phyloP scores from a whole-genome alignment of 2,888 invertebrate genomes.

The Ectemnius continuus region DNA sequence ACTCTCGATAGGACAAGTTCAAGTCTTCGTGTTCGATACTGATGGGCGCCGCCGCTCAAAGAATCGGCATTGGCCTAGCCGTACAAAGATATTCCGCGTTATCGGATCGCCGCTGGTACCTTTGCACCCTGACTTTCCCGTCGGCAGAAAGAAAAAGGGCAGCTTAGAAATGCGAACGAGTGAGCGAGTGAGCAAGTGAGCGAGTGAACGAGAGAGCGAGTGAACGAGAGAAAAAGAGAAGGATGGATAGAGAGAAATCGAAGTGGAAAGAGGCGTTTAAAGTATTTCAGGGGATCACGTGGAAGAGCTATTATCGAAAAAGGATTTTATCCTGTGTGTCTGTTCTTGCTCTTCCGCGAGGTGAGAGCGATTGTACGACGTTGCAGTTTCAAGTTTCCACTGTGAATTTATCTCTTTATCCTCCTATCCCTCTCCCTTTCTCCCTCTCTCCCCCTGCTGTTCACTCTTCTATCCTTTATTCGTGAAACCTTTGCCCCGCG shows the following conservation, averaged over 20 bases:
- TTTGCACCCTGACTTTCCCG: conserved; percentile 35
- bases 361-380: conserved; percentile 32
- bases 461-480: too few relatives aligned
- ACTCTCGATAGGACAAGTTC: conserved; percentile 32
- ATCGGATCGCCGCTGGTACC: conserved; percentile 49
- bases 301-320: conserved; percentile 54
- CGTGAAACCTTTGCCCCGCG: neutral
- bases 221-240: neutral
- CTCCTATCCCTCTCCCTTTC: too few relatives aligned
- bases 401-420: conserved; percentile 27
- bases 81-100: conserved; percentile 50
- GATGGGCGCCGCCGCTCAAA: conserved; percentile 40
- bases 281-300: conserved; percentile 51
- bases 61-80: conserved; percentile 41
- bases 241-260: neutral
- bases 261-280: conserved; percentile 36
- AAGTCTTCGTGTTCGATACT: conserved; percentile 41
- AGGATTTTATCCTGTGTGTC: conserved; percentile 43
- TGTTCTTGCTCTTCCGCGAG: conserved; percentile 28
- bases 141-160: conserved; percentile 25
- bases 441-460: too few relatives aligned
- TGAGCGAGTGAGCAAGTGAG: conserved; percentile 4
- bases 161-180: neutral
- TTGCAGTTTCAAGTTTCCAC: conserved; percentile 42
- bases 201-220: neutral